Evolutionary conservation across 2,113 vertebrate species (phyloP).

Genomic region (Panthera tigris): DNA sequence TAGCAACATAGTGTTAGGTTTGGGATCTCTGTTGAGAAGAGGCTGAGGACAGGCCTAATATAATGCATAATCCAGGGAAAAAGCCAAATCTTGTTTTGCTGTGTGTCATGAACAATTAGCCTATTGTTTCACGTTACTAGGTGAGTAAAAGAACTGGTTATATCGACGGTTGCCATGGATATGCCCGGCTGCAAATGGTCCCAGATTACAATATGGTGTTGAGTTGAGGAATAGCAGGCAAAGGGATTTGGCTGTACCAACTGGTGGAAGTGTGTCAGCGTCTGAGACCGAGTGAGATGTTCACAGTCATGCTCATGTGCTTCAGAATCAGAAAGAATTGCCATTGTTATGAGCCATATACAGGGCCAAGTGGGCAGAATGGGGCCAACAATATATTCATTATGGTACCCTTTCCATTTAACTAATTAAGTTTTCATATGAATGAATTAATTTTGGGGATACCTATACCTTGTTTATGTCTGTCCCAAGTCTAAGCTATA

Average conservation of each 20-base stretch:
- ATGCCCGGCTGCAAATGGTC: slow-evolving; percentile 15
- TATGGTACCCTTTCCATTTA: not conserved
- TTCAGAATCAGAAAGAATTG: not conserved
- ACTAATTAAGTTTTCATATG: not conserved
- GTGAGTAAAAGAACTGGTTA: slow-evolving; percentile 38
- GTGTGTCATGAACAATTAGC: not conserved
- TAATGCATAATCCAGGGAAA: not conserved
- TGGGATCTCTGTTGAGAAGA: slow-evolving; percentile 25
- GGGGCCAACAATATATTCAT: not conserved
- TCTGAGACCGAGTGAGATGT: not conserved
- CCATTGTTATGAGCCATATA: not conserved
- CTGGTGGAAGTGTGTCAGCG: not conserved
- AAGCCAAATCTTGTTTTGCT: slow-evolving; percentile 36
- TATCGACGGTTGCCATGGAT: slow-evolving; percentile 55
- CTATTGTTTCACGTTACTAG: slow-evolving; percentile 51
- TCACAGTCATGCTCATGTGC: not conserved
- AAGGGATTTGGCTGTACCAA: not conserved
- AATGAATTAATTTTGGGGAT: not conserved
- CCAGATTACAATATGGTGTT: slow-evolving; percentile 21
- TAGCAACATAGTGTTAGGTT: not conserved
- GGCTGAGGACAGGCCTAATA: not conserved
- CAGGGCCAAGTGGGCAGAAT: not conserved
- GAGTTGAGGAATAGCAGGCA: not conserved
- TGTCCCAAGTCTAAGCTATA: not conserved
- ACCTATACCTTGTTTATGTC: not conserved